Base-by-base conservation (phyloP, 2,888 invertebrate species). In the Camptogramma bilineatum region DNA sequence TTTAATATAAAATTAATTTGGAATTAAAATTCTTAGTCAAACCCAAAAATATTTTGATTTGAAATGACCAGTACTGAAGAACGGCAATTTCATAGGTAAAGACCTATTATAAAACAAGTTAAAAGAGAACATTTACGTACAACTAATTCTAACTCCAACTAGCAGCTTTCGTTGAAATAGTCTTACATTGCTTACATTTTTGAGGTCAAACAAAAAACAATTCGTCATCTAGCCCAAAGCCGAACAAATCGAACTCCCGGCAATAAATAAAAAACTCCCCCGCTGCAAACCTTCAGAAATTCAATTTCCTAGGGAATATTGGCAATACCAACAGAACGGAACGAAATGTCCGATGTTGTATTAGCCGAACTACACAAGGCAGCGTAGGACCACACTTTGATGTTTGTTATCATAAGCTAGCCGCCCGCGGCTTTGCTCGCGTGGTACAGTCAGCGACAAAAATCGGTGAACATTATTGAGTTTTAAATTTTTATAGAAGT, bases 231-330 rank as follows among this genome's bases (percentile, higher is more conserved):
- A 57, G 59, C 57, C 48, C 66, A 57, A 9, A 60, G 53, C 57
- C 68, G 52, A 64, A 54, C 73, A 69, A 73, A 73, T 70, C 62
- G 70, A 73, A 69, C 54, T 59, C 52, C 63, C 66, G 46, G 66
- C 70, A 69, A 72, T 72, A 72, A 73, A 73, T 70, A 73, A 73
- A 73, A 73, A 73, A 71, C 69, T 64, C 65, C 61, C n/a, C 63
- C 54, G 61, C 66, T 62, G 61, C 69, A 67, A 77, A 74, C 73
- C 73, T 73, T 70, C 77, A 76, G 78, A 81, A 80, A 84, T 86
- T 85, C 83, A 81, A 85, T 85, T 83, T 81, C 81, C 82, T 81
- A 69, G 68, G 75, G 77, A 80, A 83, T 83, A 81, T 84, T 80
- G 79, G 77, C 79, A 84, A 83, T 85, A 84, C 81, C 81, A 79